Conservation (phyloP, 2,797 vertebrate species). For the Peromyscus attwateri region DNA sequence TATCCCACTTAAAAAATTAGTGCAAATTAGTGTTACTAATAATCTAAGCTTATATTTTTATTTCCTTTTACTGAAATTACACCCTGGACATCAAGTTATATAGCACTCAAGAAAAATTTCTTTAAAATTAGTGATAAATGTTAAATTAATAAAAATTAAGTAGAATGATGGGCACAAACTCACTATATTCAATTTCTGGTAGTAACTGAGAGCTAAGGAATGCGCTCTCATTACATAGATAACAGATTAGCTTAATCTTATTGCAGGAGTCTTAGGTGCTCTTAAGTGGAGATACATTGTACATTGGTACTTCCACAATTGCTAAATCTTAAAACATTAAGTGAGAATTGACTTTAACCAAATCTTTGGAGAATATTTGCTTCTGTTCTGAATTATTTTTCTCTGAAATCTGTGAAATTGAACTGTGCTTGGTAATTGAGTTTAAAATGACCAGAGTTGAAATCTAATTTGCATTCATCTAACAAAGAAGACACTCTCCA, state of each 20-base stretch:
- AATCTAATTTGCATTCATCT: conserved; percentile 65
- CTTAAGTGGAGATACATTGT: conserved; percentile 56
- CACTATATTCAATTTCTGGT: conserved; percentile 72
- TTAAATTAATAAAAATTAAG: conserved; percentile 78
- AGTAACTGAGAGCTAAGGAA: conserved; percentile 61
- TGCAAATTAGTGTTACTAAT: conserved; percentile 67
- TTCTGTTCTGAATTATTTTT: conserved; percentile 67
- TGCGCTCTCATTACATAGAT: conserved; percentile 44
- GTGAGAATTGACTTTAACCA: conserved; percentile 71
- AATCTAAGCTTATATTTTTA: conserved; percentile 62
- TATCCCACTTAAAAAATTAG: conserved; percentile 54
- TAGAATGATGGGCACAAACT: conserved; percentile 38
- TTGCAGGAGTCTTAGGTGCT: conserved; percentile 63
- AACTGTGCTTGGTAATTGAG: conserved; percentile 63
- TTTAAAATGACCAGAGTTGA: conserved; percentile 66
- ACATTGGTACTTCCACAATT: conserved; percentile 72
- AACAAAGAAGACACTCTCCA: conserved; percentile 41
- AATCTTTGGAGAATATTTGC: conserved; percentile 75
- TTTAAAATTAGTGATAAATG: conserved; percentile 71
- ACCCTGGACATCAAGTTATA: conserved; percentile 60
- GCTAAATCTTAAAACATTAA: conserved; percentile 78
- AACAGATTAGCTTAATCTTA: conserved; percentile 71
- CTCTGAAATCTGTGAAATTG: conserved; percentile 71
- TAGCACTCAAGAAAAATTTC: conserved; percentile 68
- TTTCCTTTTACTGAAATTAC: conserved; percentile 68